Conservation (phyloP, 1,140 invertebrate genomes). For the Drosophila kohkoa region DNA sequence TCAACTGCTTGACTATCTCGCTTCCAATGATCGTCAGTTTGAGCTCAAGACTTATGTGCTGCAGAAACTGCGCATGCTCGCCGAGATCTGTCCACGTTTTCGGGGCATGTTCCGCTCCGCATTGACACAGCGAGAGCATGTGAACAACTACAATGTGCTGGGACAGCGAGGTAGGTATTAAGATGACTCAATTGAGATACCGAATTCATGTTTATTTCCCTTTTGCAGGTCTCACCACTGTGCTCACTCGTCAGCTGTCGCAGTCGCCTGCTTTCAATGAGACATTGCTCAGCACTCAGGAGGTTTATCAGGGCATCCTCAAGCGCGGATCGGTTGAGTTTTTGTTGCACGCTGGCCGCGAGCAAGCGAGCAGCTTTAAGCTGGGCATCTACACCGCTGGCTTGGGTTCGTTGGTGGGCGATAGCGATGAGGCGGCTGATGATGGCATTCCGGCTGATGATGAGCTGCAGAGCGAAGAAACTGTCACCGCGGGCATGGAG, state of each 20-base stretch:
- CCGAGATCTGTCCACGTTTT: slow-evolving; percentile 86
- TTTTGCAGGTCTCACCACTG: slow-evolving; percentile 88
- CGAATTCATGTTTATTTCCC: neutral
- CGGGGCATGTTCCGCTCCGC: slow-evolving; percentile 83
- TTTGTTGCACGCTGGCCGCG: slow-evolving; percentile 86
- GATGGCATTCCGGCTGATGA: slow-evolving; percentile 86
- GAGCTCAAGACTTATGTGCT: slow-evolving; percentile 90
- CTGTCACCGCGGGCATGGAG: slow-evolving; percentile 94
- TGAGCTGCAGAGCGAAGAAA: slow-evolving; percentile 85
- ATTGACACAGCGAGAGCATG: slow-evolving; percentile 79
- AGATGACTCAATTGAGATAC: neutral
- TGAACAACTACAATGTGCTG: slow-evolving; percentile 89
- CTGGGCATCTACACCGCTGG: slow-evolving; percentile 93
- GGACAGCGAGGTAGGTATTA: slow-evolving; percentile 86
- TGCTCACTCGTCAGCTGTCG: slow-evolving; percentile 88
- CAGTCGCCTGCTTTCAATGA: slow-evolving; percentile 88
- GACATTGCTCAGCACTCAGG: slow-evolving; percentile 90
- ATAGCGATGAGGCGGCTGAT: slow-evolving; percentile 85
- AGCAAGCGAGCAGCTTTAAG: slow-evolving; percentile 86
- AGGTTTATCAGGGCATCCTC: slow-evolving; percentile 90
- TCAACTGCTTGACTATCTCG: slow-evolving; percentile 87
- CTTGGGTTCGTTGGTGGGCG: slow-evolving; percentile 88
- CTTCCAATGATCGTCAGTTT: slow-evolving; percentile 86
- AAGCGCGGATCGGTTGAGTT: slow-evolving; percentile 92
- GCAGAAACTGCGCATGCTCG: slow-evolving; percentile 88